phyloP scores from a whole-genome alignment of 1,140 invertebrate species.

The Philotrypesis tridentata region DNA sequence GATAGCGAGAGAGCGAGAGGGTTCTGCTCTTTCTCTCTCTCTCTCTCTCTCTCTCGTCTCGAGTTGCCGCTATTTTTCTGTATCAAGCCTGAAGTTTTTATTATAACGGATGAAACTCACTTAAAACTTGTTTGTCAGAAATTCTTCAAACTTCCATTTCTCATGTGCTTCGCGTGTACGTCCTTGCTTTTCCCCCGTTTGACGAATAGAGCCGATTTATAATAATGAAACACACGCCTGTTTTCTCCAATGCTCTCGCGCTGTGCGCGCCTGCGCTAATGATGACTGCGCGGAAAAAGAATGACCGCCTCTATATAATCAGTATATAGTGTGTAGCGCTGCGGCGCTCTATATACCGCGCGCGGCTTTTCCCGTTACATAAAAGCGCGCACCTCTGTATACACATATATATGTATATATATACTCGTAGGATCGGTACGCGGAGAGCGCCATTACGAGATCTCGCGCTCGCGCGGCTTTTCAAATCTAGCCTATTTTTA shows the following conservation, averaged over 20 bases:
- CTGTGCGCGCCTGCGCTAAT: too few relatives aligned
- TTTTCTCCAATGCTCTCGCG: too few relatives aligned
- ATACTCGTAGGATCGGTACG: too few relatives aligned
- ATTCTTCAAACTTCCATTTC: background rate
- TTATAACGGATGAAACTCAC: background rate
- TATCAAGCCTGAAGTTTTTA: background rate
- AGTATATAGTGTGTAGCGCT: too few relatives aligned
- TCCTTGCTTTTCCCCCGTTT: background rate
- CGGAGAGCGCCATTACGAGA: background rate
- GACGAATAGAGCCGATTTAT: background rate
- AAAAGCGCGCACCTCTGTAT: too few relatives aligned
- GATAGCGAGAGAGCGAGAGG: too few relatives aligned
- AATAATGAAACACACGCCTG: background rate
- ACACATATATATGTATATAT: too few relatives aligned
- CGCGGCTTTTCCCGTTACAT: too few relatives aligned
- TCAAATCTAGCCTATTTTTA: slow-evolving; percentile 12
- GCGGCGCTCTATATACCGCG: too few relatives aligned
- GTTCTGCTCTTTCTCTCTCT: too few relatives aligned
- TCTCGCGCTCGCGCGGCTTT: background rate
- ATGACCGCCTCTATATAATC: too few relatives aligned
- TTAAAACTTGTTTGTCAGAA: background rate
- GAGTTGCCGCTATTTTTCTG: background rate
- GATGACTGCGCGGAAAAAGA: too few relatives aligned
- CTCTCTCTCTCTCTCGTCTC: background rate
- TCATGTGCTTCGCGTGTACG: background rate